Conservation (phyloP, 2,888 invertebrate genomes). For the Drosophila cognata region DNA sequence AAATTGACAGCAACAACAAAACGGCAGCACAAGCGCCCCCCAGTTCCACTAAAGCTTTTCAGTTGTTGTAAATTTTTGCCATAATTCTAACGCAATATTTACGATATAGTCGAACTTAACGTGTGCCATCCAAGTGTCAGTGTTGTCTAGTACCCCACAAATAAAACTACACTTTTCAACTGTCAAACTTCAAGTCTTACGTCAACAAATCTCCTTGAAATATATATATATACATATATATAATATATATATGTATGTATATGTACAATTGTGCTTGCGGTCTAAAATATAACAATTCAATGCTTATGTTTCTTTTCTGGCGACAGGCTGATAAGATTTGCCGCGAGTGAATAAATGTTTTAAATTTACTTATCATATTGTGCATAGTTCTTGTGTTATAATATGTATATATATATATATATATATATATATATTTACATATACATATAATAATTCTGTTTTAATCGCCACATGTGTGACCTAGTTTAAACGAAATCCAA, state of each 20-base stretch:
- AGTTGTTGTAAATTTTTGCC: slow-evolving; percentile 77
- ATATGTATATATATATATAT: slow-evolving; percentile 28
- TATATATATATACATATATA: slow-evolving; percentile 15
- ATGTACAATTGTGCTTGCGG: slow-evolving; percentile 4
- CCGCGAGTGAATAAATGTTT: slow-evolving; percentile 30
- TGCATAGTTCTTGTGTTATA: slow-evolving; percentile 55
- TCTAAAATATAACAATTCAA: slow-evolving; percentile 38
- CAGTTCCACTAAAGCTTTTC: slow-evolving; percentile 25
- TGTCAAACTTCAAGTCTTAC: slow-evolving; percentile 52
- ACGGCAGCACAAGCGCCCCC: slow-evolving; percentile 29
- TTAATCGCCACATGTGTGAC: slow-evolving; percentile 79
- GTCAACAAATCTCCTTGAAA: slow-evolving; percentile 39
- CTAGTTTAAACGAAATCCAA: slow-evolving; percentile 61
- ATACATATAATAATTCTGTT: slow-evolving; percentile 55
- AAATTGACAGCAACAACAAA: slow-evolving; percentile 76
- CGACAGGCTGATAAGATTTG: slow-evolving; percentile 71
- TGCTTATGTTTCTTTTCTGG: slow-evolving; percentile 41
- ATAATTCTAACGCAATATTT: slow-evolving; percentile 44
- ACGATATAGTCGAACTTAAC: slow-evolving; percentile 27
- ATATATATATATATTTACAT: slow-evolving; percentile 2
- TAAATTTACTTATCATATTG: slow-evolving; percentile 65
- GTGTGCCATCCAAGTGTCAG: slow-evolving; percentile 53
- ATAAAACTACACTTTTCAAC: slow-evolving; percentile 12
- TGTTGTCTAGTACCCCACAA: slow-evolving; percentile 24
- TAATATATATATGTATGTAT: slow-evolving; percentile 1